Evolutionary conservation across 2,113 vertebrate species (phyloP).

Genomic region (Chlorodrepanis virens): DNA sequence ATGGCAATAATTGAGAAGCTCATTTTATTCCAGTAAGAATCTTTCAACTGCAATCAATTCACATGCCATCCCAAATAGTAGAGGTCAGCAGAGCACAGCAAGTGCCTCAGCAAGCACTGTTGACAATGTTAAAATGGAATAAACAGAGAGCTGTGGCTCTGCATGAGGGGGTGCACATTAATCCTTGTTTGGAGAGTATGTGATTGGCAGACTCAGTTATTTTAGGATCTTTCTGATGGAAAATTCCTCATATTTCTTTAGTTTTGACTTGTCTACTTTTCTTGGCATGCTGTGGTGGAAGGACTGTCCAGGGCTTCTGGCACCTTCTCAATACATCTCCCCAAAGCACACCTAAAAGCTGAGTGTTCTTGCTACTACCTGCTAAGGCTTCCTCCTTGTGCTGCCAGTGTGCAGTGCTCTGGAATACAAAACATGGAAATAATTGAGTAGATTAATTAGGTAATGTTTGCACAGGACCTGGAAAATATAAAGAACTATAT

Average conservation of each 20-base stretch:
- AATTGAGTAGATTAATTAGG: constrained; percentile 31
- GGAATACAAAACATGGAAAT: not conserved
- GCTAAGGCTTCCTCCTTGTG: not conserved
- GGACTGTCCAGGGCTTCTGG: not conserved
- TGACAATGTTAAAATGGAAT: constrained; percentile 63
- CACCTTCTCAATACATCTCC: not conserved
- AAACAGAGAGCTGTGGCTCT: constrained; percentile 12
- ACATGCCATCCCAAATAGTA: constrained; percentile 74
- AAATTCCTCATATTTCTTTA: not conserved
- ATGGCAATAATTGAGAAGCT: constrained; percentile 78
- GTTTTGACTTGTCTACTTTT: not conserved
- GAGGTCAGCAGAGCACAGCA: constrained; percentile 67
- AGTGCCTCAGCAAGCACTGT: constrained; percentile 31
- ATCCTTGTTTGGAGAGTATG: constrained; percentile 37
- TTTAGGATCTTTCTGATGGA: not conserved
- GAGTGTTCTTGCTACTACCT: not conserved
- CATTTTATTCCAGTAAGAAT: constrained; percentile 81
- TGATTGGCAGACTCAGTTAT: constrained; percentile 42
- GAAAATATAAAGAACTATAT: constrained; percentile 13
- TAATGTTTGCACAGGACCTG: constrained; percentile 19
- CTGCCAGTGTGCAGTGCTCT: not conserved
- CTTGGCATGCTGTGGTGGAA: not conserved
- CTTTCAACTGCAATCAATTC: constrained; percentile 83
- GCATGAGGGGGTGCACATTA: constrained; percentile 29
- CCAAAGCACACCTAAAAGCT: not conserved